Evolutionary conservation across 2,113 vertebrate species (phyloP).

Genomic region (Agapornis roseicollis): DNA sequence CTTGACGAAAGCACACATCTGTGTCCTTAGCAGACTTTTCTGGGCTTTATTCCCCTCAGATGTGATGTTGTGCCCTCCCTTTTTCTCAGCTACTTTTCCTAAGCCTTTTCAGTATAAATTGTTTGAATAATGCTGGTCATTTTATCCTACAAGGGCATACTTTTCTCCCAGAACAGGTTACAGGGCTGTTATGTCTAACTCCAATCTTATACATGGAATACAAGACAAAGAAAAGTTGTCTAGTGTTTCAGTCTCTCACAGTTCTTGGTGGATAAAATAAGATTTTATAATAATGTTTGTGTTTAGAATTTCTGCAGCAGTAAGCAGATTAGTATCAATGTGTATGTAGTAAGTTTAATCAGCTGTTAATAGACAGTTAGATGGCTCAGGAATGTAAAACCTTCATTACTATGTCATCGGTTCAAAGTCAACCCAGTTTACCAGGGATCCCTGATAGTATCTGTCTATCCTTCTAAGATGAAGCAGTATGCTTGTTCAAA

Average conservation of each 20-base stretch:
- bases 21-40: not conserved
- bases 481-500: slow-evolving; percentile 33
- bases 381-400: slow-evolving; percentile 53
- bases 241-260: not conserved
- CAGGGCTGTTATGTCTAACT: slow-evolving; percentile 5
- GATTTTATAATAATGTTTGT: slow-evolving; percentile 56
- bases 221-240: slow-evolving; percentile 5
- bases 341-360: slow-evolving; percentile 47
- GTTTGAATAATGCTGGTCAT: not conserved
- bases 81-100: not conserved
- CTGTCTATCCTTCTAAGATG: slow-evolving; percentile 11
- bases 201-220: not conserved
- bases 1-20: not conserved
- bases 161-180: not conserved
- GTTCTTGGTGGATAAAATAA: slow-evolving; percentile 15
- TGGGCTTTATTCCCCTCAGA: not conserved
- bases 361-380: slow-evolving; percentile 42
- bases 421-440: slow-evolving; percentile 50
- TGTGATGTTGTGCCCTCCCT: not conserved
- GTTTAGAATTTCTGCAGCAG: slow-evolving; percentile 66
- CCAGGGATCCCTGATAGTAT: slow-evolving; percentile 23
- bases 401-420: slow-evolving; percentile 50
- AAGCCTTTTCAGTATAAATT: not conserved
- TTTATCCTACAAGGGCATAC: not conserved
- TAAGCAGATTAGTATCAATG: slow-evolving; percentile 60